These are phyloP conservation scores for Hylaeus anthracinus DNA, from an alignment of 1,140 invertebrate species.

Conservation along the genomic window DNA sequence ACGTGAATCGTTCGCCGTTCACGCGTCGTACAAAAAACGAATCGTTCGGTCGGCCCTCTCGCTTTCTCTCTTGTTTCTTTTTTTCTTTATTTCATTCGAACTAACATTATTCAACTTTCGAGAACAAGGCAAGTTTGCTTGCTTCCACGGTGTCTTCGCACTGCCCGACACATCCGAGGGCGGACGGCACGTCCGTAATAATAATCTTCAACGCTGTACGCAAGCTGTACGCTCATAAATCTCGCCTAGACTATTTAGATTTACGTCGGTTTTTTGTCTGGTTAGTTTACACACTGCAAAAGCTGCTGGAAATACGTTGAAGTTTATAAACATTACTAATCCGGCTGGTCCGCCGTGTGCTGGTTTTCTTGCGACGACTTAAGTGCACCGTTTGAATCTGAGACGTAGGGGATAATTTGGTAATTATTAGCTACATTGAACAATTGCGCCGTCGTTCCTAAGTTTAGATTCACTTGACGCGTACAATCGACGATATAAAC, in stretches of 20 bases:
- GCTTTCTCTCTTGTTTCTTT: background rate
- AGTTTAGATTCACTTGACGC: too few relatives aligned
- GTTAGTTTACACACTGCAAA: constrained; percentile 69
- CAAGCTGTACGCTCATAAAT: constrained; percentile 61
- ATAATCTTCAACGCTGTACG: constrained; percentile 38
- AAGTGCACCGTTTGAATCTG: background rate
- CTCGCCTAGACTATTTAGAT: constrained; percentile 56
- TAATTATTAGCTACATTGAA: background rate
- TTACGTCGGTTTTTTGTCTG: constrained; percentile 44
- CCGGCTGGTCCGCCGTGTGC: constrained; percentile 47
- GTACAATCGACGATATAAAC: too few relatives aligned
- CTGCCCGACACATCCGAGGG: constrained; percentile 24
- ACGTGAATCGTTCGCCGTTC: constrained; percentile 39
- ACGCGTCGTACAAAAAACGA: constrained; percentile 37
- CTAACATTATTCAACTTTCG: constrained; percentile 31
- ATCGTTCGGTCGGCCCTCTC: constrained; percentile 40
- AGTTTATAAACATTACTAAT: constrained; percentile 69
- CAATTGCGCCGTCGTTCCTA: too few relatives aligned
- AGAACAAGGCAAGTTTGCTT: constrained; percentile 30
- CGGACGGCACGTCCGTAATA: constrained; percentile 58
- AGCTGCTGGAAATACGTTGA: constrained; percentile 70
- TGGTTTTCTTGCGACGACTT: constrained; percentile 3
- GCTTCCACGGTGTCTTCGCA: background rate
- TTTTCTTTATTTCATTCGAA: background rate
- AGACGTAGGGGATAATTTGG: background rate